Evolutionary conservation across 1,140 invertebrate genomes (phyloP).

Genomic region (Frieseomelitta varia): DNA sequence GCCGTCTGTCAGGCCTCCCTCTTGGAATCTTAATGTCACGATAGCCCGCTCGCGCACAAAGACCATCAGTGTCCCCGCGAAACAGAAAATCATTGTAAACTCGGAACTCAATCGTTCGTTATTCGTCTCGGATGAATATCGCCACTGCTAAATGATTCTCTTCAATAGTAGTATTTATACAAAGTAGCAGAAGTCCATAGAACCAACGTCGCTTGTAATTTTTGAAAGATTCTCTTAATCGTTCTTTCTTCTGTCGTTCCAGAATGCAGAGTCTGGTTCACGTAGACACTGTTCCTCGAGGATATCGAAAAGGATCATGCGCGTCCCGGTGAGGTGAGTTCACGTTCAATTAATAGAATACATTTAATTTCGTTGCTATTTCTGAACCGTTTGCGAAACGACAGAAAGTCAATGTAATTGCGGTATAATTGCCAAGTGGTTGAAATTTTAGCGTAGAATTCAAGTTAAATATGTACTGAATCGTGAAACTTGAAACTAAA

Average conservation of each 20-base stretch:
- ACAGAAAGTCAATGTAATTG: not conserved
- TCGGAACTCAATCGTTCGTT: slow-evolving; percentile 68
- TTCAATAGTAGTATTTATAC: slow-evolving; percentile 71
- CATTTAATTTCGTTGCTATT: not conserved
- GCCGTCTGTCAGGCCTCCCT: slow-evolving; percentile 57
- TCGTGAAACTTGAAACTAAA: not conserved
- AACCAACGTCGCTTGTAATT: too few relatives aligned
- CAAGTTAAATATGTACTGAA: not conserved
- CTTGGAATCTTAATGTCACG: slow-evolving; percentile 61
- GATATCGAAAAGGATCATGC: too few relatives aligned
- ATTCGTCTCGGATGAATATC: slow-evolving; percentile 43
- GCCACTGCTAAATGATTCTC: not conserved
- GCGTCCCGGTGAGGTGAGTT: not conserved
- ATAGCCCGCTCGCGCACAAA: slow-evolving; percentile 65
- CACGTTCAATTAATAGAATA: not conserved
- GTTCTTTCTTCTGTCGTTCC: not conserved
- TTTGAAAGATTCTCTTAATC: not conserved
- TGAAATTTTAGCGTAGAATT: too few relatives aligned
- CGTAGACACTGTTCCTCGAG: not conserved
- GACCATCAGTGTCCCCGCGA: slow-evolving; percentile 70
- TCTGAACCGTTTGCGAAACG: not conserved
- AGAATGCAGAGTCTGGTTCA: not conserved
- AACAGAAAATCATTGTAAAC: slow-evolving; percentile 79
- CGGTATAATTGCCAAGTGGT: not conserved
- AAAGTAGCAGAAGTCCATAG: slow-evolving; percentile 70